Conservation (phyloP, 2,113 vertebrate genomes). For the Lucifuga dentata region DNA sequence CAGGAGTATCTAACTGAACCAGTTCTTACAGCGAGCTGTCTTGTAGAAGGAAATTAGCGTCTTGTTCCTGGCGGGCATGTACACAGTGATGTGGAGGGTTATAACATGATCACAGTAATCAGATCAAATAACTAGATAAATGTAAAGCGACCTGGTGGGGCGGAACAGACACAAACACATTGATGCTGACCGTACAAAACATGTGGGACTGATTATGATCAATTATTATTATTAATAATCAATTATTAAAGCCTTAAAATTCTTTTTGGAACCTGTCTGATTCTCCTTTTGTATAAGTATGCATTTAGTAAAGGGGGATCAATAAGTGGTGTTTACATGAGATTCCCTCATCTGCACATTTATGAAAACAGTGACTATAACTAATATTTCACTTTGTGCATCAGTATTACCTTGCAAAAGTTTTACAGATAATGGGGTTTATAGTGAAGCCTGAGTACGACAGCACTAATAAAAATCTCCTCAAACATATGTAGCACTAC, state of each 20-base stretch:
- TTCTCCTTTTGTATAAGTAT: not conserved
- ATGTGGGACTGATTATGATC: conserved; percentile 12
- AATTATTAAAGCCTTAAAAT: not conserved
- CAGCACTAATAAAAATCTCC: conserved; percentile 6
- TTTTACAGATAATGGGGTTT: not conserved
- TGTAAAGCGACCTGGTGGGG: conserved; percentile 12
- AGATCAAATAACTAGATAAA: conserved; percentile 31
- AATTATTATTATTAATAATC: not conserved
- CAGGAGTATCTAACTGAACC: conserved; percentile 22
- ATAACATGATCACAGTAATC: conserved; percentile 23
- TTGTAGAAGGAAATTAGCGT: conserved; percentile 8
- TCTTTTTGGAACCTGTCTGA: no score
- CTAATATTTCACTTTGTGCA: no score
- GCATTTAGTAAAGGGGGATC: not conserved
- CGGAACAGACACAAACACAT: not conserved
- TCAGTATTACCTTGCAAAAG: not conserved
- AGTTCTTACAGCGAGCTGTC: conserved; percentile 17
- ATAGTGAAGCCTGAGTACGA: not conserved
- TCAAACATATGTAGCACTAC: not conserved
- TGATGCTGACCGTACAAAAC: not conserved
- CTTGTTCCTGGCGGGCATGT: conserved; percentile 3
- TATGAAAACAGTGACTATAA: not conserved
- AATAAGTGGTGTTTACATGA: not conserved
- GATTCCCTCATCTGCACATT: not conserved
- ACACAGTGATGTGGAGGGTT: conserved; percentile 9